Base-by-base conservation (phyloP, 2,113 vertebrate genomes). In the Zosterops pallidus region DNA sequence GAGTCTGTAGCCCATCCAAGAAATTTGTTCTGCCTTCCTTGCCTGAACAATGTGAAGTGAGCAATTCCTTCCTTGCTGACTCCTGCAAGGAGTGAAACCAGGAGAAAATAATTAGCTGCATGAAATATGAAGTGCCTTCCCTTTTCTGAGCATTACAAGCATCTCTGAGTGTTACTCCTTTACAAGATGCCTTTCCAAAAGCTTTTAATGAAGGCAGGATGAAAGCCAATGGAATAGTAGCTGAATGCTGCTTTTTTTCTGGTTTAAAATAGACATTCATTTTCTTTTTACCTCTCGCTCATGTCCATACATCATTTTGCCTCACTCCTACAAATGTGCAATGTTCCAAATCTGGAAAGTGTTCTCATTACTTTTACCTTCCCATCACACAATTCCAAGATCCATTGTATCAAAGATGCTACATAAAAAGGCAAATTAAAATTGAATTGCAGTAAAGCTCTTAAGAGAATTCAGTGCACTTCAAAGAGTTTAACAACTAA, bases 351-450 rank as follows among this genome's bases (percentile, higher is more conserved):
- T 93, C 68, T 79, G 88, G 60, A 74, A 94, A 90, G 60, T 11
- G 26, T 29, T 78, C 53, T 86, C 52, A 72, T 90, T 86, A 57
- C 87, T 91, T 94, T 91, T 44, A 71, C 80, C 69, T 87, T 67
- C 62, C 74, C 62, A 64, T 86, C 83, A 62, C 80, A 59, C 49
- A 19, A 31, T 75, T 92, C 70, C 64, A 71, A 52, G 74, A 70
- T 56, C 47, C 26, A 28, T 69, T 64, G 68, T 70, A 88, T 81
- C 55, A 70, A 86, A 88, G 72, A 74, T 64, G 63, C 70, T 79
- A 50, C 85, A 77, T 70, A 90, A 89, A 95, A 95, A 80, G 31
- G n/a, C 81, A 94, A 97, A 95, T 92, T 90, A 95, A 95, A 96
- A 90, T 29, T 56, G 82, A 85, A 84, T 79, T 83, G 70, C 86